These are phyloP conservation scores for Mamestra configurata DNA, from an alignment of 1,140 invertebrate genomes.

Conservation along the genomic window DNA sequence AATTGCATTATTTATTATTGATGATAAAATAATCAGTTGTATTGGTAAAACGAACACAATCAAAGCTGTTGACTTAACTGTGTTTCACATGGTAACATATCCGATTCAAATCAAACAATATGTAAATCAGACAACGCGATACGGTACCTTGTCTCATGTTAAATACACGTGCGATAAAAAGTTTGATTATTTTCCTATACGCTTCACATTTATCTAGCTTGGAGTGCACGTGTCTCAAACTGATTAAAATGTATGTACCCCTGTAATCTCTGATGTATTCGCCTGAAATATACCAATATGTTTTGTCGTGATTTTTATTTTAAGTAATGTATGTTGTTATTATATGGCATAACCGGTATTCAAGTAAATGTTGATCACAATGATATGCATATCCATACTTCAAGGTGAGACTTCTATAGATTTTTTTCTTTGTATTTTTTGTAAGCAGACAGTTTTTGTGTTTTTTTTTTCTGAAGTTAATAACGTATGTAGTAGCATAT, in stretches of 20 bases:
- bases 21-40: background rate
- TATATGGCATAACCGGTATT: conserved; percentile 15
- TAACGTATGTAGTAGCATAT: background rate
- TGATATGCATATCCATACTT: conserved; percentile 7
- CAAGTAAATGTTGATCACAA: conserved; percentile 15
- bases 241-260: conserved; percentile 37
- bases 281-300: conserved; percentile 9
- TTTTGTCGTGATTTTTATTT: conserved; percentile 5
- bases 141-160: conserved; percentile 10
- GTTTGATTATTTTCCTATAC: conserved; percentile 51
- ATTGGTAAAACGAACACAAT: background rate
- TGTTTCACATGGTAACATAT: conserved; percentile 9
- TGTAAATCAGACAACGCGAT: conserved; percentile 32
- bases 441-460: background rate
- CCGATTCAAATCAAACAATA: conserved; percentile 32
- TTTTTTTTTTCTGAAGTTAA: background rate
- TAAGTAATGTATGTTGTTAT: background rate
- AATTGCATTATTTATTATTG: background rate
- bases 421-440: conserved; percentile 7
- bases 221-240: conserved; percentile 38
- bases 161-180: conserved; percentile 45
- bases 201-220: conserved; percentile 33
- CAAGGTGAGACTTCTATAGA: background rate
- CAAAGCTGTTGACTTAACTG: background rate
- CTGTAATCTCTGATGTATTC: conserved; percentile 37